These are phyloP conservation scores for Charaxes varanes DNA, from an alignment of 1,140 invertebrate genomes.

Conservation along the genomic window DNA sequence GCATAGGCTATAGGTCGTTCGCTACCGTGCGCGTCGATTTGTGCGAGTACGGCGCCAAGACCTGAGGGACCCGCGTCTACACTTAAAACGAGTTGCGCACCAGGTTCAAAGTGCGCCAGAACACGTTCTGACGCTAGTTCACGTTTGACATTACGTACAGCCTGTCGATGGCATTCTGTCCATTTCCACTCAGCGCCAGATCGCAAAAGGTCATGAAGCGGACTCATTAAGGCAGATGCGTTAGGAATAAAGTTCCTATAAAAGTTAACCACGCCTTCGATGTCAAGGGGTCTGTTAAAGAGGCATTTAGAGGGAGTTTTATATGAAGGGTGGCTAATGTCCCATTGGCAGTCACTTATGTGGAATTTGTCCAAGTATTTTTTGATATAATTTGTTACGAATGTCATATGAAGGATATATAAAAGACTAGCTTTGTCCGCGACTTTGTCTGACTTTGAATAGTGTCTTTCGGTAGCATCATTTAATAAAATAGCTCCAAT, in stretches of 20 bases:
- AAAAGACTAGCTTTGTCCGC: too few relatives aligned
- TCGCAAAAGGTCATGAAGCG: background rate
- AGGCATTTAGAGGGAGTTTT: too few relatives aligned
- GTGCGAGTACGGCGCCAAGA: slow-evolving; percentile 17
- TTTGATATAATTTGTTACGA: too few relatives aligned
- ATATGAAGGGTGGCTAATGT: too few relatives aligned
- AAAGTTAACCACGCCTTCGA: background rate
- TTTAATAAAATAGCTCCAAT: too few relatives aligned
- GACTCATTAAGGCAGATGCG: background rate
- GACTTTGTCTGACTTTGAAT: too few relatives aligned
- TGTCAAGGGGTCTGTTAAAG: too few relatives aligned
- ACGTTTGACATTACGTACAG: slow-evolving; percentile 1
- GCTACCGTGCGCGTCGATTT: slow-evolving; percentile 9
- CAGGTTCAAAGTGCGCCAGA: slow-evolving; percentile 12
- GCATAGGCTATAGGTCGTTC: slow-evolving; percentile 18
- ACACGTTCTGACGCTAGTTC: slow-evolving; percentile 4
- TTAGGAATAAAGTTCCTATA: slow-evolving; percentile 1
- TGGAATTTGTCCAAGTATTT: too few relatives aligned
- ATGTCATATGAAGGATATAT: too few relatives aligned
- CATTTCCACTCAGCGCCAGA: background rate
- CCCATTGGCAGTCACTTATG: too few relatives aligned
- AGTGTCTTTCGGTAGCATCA: too few relatives aligned
- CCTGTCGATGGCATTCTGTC: background rate
- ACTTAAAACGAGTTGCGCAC: slow-evolving; percentile 12
- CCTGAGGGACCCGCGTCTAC: slow-evolving; percentile 20